Conservation (phyloP, 2,797 vertebrate genomes). For the Parambassis ranga region DNA sequence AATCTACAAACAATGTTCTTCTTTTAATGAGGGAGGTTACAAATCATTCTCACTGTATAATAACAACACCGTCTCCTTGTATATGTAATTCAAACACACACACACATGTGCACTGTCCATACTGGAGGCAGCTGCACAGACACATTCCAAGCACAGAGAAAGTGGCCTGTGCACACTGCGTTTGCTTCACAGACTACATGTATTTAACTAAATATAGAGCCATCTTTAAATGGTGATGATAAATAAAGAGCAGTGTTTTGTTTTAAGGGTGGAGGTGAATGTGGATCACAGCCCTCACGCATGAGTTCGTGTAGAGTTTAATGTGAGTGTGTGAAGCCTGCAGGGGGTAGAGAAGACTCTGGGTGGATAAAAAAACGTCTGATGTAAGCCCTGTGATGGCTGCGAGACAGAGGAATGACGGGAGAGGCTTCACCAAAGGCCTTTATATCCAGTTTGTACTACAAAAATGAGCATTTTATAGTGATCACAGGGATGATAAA, state of each 20-base stretch:
- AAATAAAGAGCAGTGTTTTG: slow-evolving; percentile 4
- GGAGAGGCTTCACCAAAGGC: slow-evolving; percentile 1
- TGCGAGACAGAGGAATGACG: background rate
- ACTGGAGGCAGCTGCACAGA: slow-evolving; percentile 22
- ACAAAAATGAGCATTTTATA: background rate
- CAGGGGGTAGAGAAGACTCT: slow-evolving; percentile 8
- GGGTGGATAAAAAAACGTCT: background rate
- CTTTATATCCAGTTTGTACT: background rate
- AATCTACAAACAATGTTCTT: background rate
- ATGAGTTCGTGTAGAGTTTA: slow-evolving; percentile 37
- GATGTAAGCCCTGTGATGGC: background rate
- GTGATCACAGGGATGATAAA: background rate
- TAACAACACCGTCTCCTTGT: background rate
- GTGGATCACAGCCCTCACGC: slow-evolving; percentile 45
- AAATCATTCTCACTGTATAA: background rate
- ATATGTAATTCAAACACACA: background rate
- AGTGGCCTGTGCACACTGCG: background rate
- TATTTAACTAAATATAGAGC: background rate
- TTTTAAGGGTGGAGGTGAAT: slow-evolving; percentile 29
- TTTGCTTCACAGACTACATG: background rate
- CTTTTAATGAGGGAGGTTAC: background rate
- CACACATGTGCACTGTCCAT: background rate
- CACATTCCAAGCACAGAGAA: background rate
- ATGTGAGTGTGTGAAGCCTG: slow-evolving; percentile 8
- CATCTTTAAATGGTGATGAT: background rate